Evolutionary conservation across 2,888 invertebrate species (phyloP), one percentile per base, ranked within the genome.

Genomic region (Biston stratarius): DNA sequence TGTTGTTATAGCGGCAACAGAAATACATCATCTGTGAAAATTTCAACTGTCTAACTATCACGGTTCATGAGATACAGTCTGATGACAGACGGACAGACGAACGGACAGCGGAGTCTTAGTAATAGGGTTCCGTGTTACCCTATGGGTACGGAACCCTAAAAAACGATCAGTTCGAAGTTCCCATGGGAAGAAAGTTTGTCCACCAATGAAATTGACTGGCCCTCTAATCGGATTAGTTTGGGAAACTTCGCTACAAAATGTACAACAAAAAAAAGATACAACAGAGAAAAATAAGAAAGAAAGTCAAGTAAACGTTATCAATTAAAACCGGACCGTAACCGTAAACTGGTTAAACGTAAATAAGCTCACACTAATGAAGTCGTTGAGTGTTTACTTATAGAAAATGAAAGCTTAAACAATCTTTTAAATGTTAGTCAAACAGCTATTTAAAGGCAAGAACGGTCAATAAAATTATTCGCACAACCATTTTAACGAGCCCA

Each of bases 171-270:
- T 73, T 60, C 64, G 62, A 58, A 61, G 48, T 64, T 63, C 73
- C 71, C 71, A 10, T 48, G 72, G 72, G 74, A 73, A 74, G 61
- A 69, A 74, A 77, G 73, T 75, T 55, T 75, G 69, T 70, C 70
- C 66, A 66, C 73, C 73, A 70, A 67, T 66, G 53, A 53, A 65
- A 64, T 67, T 52, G 73, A 73, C 74, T 75, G 71, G 71, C 73
- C 68, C 77, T 77, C 83, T 90, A 89, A 90, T 90, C 90, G 87
- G 88, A 90, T 91, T 90, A 89, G 88, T 90, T 90, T 82, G 79
- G 83, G 78, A 84, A 89, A 89, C 83, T 88, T 87, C 76, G 77
- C 81, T 76, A 80, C 78, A 82, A 78, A 85, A 5, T 8, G n/a
- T 42, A 11, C 3, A 6, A 33, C 14, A 6, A 12, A 33, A 1